Evolutionary conservation across 2,888 invertebrate species (phyloP), one percentile per base, ranked within the genome.

Genomic region (Actias luna): DNA sequence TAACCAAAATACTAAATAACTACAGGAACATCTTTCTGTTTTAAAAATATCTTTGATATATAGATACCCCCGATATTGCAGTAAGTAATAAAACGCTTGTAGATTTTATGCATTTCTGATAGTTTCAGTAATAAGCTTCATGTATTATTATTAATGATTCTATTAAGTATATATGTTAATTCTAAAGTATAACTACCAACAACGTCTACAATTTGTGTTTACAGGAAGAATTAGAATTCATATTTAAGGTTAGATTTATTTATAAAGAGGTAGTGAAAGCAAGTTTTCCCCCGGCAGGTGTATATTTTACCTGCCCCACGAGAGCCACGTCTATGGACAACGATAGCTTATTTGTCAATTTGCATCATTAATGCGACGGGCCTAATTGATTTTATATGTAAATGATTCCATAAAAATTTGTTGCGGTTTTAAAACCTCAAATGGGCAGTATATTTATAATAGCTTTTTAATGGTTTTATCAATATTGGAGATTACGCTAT

Each of bases 291-390:
- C 46, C 10, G 22, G 65, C 64, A 63, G 64, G 73, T 87, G 84
- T 87, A 85, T 87, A 86, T 86, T 85, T n/a, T 80, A 84, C 77
- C 76, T 75, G 74, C 69, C 86, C 76, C 82, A 58, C 69, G 84
- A 46, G 83, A 82, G 73, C 72, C 76, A 69, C 78, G 75, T 74
- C 70, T 75, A 79, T 73, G 78, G 78, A 70, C 77, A 80, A 77
- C 82, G 83, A 85, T 85, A 85, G 87, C 88, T 84, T 88, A 88
- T 88, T 85, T 85, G 76, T 82, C 88, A 86, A 89, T 89, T 89
- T 88, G 85, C 87, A 89, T 87, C 84, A 87, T 85, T 87, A 86
- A 88, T 88, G 80, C 78, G 75, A 74, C 68, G 72, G 73, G 75
- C 82, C 76, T 87, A 87, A 88, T 87, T 86, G 84, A 88, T 88